These are phyloP conservation scores for Micrastur ruficollis DNA, from an alignment of 2,797 vertebrate species.

Conservation along the genomic window DNA sequence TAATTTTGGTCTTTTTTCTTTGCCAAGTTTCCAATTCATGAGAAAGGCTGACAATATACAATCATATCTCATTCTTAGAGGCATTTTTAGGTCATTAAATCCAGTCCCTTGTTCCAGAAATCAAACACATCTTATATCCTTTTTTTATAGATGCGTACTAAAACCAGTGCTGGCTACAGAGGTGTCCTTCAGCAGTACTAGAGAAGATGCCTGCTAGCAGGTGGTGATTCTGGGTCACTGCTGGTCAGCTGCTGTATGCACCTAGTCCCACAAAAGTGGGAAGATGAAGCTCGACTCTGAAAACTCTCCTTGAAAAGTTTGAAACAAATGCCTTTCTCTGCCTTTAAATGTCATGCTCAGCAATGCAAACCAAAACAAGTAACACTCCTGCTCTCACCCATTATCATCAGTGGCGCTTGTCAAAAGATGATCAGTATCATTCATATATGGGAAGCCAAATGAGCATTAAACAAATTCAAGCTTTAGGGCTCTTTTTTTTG, in stretches of 20 bases:
- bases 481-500: slow-evolving; percentile 47
- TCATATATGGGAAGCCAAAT: not conserved
- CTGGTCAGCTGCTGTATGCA: not conserved
- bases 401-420: not conserved
- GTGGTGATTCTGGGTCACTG: not conserved
- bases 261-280: not conserved
- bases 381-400: not conserved
- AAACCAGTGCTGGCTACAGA: not conserved
- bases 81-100: not conserved
- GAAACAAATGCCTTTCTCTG: not conserved
- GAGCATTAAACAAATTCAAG: slow-evolving; percentile 67
- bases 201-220: not conserved
- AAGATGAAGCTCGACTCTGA: not conserved
- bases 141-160: not conserved
- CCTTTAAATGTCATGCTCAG: not conserved
- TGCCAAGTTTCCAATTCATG: not conserved
- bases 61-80: not conserved
- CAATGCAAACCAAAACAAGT: not conserved
- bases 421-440: slow-evolving; percentile 31
- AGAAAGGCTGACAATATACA: not conserved
- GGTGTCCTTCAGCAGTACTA: not conserved
- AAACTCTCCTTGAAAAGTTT: not conserved
- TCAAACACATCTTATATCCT: not conserved
- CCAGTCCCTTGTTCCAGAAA: not conserved
- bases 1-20: slow-evolving; percentile 5